Evolutionary conservation across 2,797 vertebrate genomes (phyloP), one percentile per base, ranked within the genome.

Genomic region (Rhynchonycteris naso): DNA sequence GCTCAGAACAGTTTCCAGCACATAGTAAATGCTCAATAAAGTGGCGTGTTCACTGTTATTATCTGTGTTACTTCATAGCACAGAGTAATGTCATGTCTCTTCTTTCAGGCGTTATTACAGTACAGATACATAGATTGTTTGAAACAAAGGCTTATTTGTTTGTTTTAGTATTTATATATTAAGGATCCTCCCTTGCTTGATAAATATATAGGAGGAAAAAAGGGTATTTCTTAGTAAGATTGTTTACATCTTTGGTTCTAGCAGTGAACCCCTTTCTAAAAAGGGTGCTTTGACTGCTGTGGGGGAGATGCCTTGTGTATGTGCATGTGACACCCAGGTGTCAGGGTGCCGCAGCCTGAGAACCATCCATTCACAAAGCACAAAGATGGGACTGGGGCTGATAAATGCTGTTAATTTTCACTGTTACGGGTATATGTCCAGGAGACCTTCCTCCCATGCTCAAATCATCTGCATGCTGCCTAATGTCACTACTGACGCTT

Each of bases 231-330:
- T 76, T 81, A 76, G 47, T 66, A n/a, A 56, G 26, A 47, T 30
- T 15, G 0, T 50, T 69, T 54, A 47, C 18, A 35, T 76, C 35
- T 33, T 85, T 58, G 61, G 35, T 65, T 88, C 81, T 35, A 71
- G 43, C 4, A 65, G 8, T 56, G 30, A 72, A 76, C 12, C 4
- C 7, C 7, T n/a, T 88, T 43, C 43, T 54, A 26, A 58, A 61
- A 89, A 35, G 30, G 16, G 35, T 54, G 24, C 52, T 54, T 65
- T 92, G 43, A 21, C 19, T 14, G 16, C 2, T 13, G 35, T n/a
- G 0, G 0, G 14, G 4, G 15, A 6, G 2, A 4, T 21, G 26
- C 47, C 2, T 56, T 7, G 5, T 50, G 6, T 9, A 21, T 43
- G 9, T 38, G 11, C 33, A 66, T 6, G 1, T 24, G 26, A 74